These are phyloP conservation scores for Clupea harengus DNA, from an alignment of 2,113 vertebrate genomes.

Conservation along the genomic window DNA sequence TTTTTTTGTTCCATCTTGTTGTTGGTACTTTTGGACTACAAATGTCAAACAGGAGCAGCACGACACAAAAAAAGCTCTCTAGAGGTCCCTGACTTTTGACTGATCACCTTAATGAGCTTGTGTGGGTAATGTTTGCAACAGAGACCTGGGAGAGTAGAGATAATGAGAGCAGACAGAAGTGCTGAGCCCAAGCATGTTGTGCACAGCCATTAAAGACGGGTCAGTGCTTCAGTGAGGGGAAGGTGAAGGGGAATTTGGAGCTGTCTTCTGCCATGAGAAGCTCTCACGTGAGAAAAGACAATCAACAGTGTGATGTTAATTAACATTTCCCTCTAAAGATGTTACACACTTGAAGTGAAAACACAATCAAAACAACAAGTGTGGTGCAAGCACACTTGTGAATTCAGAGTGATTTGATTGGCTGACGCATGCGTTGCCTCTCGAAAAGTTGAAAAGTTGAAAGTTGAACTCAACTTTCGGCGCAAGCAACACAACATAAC, in stretches of 20 bases:
- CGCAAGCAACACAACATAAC: too few species aligned
- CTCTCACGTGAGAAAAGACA: too few species aligned
- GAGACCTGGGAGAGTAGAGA: neutral
- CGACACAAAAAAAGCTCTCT: neutral
- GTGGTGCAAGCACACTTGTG: neutral
- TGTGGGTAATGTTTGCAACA: neutral
- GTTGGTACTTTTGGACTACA: neutral
- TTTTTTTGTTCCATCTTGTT: neutral
- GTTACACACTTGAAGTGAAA: too few species aligned
- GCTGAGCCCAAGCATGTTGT: neutral
- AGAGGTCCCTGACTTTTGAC: neutral
- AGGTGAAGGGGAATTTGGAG: neutral
- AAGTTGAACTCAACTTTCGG: too few species aligned
- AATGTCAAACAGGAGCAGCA: neutral
- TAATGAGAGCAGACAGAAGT: neutral
- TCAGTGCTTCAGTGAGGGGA: too few species aligned
- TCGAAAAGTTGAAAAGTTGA: too few species aligned
- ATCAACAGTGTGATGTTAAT: neutral
- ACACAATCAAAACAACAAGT: too few species aligned
- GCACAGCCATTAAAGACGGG: neutral
- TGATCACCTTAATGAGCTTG: neutral
- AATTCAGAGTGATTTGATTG: too few species aligned
- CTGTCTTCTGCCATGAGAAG: neutral
- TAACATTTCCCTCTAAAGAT: too few species aligned
- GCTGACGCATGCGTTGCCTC: too few species aligned